Evolutionary conservation across 2,888 invertebrate species (phyloP), one percentile per base, ranked within the genome.

Genomic region (Polyploca ridens): DNA sequence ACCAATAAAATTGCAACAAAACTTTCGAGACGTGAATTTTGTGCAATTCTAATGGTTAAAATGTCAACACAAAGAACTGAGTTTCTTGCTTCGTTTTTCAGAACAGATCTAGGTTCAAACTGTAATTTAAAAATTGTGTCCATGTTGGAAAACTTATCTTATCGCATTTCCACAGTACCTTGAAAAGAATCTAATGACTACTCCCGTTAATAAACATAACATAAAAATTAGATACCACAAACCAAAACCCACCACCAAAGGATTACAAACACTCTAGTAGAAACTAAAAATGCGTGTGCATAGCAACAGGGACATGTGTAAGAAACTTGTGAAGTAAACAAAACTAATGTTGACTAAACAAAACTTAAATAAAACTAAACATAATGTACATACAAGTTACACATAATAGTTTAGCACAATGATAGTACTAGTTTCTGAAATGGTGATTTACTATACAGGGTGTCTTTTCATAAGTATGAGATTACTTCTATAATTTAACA

Each of bases 321-420:
- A 19, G 8, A 19, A 54, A 49, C n/a, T 49, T n/a, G 10, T 4
- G 14, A 65, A 64, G 44, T 67, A 71, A 63, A 64, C 66, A 68
- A 68, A 68, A 65, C 64, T 66, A 44, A 60, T 62, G n/a, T 19
- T 5, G 59, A 62, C 59, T 65, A 44, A 65, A 62, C 62, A 68
- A 33, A 62, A 54, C 71, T 70, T 74, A 65, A 67, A 65, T 69
- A 70, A 72, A 68, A 71, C 62, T 66, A 57, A 60, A 60, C 35
- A 16, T 41, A 66, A 67, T 73, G 75, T 78, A 82, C 81, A 84
- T 81, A 83, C 83, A 83, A 83, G 82, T 78, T 74, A 76, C 58
- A 54, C 19, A 10, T 54, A 54, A 54, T 19, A 14, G 16, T 49
- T 63, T 19, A 58, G 44, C 19, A 59, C 49, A 41, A 35, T n/a